A percentile compares a stretch with the other conserved stretches of the same genome.
phyloP scores from a whole-genome alignment of 2,888 invertebrate genomes.

The Rhagium mordax region DNA sequence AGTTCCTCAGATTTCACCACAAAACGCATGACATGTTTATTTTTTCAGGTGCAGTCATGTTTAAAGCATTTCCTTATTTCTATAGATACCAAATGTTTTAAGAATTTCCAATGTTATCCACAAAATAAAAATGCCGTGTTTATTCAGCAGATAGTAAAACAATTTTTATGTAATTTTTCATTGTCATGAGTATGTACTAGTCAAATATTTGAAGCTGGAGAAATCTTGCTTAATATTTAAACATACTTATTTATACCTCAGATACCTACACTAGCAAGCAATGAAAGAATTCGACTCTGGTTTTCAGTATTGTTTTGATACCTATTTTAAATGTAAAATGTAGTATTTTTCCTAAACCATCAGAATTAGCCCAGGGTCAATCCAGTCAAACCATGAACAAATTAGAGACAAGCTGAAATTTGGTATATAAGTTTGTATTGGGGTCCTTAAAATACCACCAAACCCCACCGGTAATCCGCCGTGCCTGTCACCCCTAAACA shows the following conservation, averaged over 20 bases:
- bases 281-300: too few relatives aligned
- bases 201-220: not conserved
- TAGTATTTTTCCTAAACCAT: too few relatives aligned
- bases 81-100: slow-evolving; percentile 25
- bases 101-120: not conserved
- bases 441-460: too few relatives aligned
- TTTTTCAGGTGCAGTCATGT: slow-evolving; percentile 35
- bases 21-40: slow-evolving; percentile 31
- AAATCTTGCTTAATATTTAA: not conserved
- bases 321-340: too few relatives aligned
- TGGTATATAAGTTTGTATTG: too few relatives aligned
- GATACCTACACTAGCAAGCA: too few relatives aligned
- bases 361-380: too few relatives aligned
- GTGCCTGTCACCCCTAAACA: too few relatives aligned
- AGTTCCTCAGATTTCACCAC: slow-evolving; percentile 16
- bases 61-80: slow-evolving; percentile 29
- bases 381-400: too few relatives aligned
- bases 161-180: not conserved
- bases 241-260: not conserved
- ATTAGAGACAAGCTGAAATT: too few relatives aligned
- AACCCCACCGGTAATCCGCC: too few relatives aligned
- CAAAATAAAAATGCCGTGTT: not conserved
- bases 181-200: not conserved
- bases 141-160: not conserved
- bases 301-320: too few relatives aligned